phyloP scores from a whole-genome alignment of 2,888 invertebrate genomes.

The Eupithecia dodoneata region DNA sequence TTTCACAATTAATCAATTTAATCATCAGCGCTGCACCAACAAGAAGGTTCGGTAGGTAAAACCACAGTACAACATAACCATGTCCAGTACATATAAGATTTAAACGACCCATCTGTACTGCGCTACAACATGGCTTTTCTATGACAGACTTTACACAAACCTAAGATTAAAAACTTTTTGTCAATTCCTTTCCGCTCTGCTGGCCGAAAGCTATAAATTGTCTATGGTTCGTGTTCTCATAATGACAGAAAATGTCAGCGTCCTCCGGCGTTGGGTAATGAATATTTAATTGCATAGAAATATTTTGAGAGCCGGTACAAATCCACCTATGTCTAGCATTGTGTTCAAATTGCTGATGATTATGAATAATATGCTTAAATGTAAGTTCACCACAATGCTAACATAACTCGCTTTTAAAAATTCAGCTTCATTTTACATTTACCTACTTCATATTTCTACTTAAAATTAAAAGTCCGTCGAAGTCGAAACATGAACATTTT shows the following conservation, averaged over 20 bases:
- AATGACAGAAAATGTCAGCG: conserved; percentile 71
- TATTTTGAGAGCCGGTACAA: conserved; percentile 59
- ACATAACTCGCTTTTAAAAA: background rate
- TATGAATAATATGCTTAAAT: conserved; percentile 46
- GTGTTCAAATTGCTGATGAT: conserved; percentile 65
- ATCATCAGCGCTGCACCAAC: background rate
- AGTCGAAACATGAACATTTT: background rate
- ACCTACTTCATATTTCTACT: too few species aligned
- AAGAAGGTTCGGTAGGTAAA: background rate
- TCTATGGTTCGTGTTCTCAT: conserved; percentile 56
- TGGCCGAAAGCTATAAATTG: conserved; percentile 41
- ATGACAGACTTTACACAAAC: background rate
- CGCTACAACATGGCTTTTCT: background rate
- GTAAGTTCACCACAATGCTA: background rate
- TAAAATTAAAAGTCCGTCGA: too few species aligned
- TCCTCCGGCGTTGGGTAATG: conserved; percentile 69
- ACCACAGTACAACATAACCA: background rate
- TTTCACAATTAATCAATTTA: background rate
- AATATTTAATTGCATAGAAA: conserved; percentile 80
- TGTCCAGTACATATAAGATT: background rate
- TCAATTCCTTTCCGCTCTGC: conserved; percentile 35
- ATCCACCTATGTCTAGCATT: conserved; percentile 51
- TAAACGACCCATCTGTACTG: background rate
- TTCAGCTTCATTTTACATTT: background rate
- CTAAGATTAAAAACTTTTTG: conserved; percentile 9